A percentile compares a stretch with the other conserved stretches of the same genome.
Conservation (phyloP, 2,888 invertebrate species). For the Eupithecia exiguata region DNA sequence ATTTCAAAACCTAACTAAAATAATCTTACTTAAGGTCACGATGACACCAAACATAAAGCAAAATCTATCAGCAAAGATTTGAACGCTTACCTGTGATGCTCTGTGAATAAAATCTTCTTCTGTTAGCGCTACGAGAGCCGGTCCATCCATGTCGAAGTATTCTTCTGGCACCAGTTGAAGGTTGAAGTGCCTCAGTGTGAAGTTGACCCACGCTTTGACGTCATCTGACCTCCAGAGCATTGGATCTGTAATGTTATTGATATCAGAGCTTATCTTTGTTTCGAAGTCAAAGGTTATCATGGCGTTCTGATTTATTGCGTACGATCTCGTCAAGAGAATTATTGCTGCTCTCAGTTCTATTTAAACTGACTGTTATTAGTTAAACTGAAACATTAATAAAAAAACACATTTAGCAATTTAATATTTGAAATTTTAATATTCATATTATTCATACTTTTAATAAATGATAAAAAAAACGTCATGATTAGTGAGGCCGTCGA, state of each 20-base stretch:
- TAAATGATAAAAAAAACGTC: conserved; percentile 35
- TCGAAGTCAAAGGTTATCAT: conserved; percentile 26
- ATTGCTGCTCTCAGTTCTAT: neutral
- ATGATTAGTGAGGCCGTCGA: conserved; percentile 47
- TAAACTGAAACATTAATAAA: neutral
- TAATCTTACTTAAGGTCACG: neutral
- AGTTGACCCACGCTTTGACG: conserved; percentile 94
- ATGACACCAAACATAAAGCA: neutral
- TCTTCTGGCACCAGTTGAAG: conserved; percentile 88
- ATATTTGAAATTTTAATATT: neutral
- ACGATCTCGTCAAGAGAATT: conserved; percentile 7
- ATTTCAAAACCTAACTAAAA: neutral
- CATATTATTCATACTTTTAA: conserved; percentile 20
- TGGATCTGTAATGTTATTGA: conserved; percentile 87
- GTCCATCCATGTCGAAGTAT: conserved; percentile 92
- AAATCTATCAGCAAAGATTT: neutral
- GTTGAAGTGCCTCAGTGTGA: conserved; percentile 92
- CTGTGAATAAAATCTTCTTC: conserved; percentile 94
- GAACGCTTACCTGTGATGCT: conserved; percentile 88
- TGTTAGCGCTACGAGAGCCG: conserved; percentile 88
- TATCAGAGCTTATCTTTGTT: conserved; percentile 22
- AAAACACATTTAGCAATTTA: neutral
- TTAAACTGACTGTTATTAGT: neutral
- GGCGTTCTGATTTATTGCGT: conserved; percentile 20
- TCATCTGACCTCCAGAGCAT: conserved; percentile 92